Conservation (phyloP, 2,113 vertebrate species). For the Hyaena hyaena region DNA sequence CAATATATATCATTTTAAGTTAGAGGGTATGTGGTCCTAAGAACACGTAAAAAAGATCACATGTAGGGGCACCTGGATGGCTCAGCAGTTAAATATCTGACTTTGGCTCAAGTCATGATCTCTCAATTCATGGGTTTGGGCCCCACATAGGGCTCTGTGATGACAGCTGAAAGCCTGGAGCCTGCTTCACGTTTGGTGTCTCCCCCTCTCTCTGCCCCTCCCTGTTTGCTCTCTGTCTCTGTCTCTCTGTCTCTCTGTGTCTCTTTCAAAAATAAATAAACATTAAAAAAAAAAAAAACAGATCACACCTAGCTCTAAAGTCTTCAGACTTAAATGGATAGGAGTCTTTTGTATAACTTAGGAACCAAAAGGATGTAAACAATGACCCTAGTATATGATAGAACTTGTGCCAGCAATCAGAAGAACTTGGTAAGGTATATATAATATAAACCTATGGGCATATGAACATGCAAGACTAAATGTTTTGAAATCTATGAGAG, state of each 20-base stretch:
- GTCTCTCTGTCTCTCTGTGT: too few relatives aligned
- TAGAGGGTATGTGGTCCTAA: not conserved
- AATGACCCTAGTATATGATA: not conserved
- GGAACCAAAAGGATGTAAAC: not conserved
- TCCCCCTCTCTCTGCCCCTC: too few relatives aligned
- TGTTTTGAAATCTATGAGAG: not conserved
- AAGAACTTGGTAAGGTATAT: not conserved
- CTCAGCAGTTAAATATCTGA: too few relatives aligned
- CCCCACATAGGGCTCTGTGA: too few relatives aligned
- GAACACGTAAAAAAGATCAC: not conserved
- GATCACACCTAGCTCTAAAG: not conserved
- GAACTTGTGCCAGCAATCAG: not conserved
- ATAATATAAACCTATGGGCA: not conserved
- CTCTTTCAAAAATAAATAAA: too few relatives aligned
- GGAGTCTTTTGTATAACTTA: not conserved
- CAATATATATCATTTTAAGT: not conserved
- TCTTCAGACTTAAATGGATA: not conserved
- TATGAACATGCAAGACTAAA: not conserved
- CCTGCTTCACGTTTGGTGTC: too few relatives aligned
- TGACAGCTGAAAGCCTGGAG: too few relatives aligned
- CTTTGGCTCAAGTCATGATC: too few relatives aligned
- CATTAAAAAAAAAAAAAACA: not conserved
- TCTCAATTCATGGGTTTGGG: too few relatives aligned
- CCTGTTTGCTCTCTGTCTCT: too few relatives aligned
- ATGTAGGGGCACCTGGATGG: not conserved